phyloP scores from a whole-genome alignment of 2,113 vertebrate genomes.

The Astatotilapia flaviijosephi region DNA sequence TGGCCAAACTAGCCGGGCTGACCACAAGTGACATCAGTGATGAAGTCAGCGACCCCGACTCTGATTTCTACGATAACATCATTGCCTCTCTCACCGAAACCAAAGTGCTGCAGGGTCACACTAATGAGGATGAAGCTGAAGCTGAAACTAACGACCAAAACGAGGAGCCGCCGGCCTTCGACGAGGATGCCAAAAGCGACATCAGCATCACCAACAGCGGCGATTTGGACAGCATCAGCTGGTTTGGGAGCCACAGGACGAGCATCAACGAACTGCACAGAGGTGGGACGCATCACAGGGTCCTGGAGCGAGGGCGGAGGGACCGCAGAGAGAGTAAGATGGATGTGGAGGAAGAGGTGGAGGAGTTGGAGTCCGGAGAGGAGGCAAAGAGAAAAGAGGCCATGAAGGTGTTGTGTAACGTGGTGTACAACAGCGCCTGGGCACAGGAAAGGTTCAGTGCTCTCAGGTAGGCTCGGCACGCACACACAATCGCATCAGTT shows the following conservation, averaged over 20 bases:
- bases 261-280: constrained; percentile 38
- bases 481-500: not conserved
- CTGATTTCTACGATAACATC: constrained; percentile 52
- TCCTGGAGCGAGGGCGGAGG: constrained; percentile 55
- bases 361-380: constrained; percentile 16
- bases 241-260: constrained; percentile 26
- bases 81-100: constrained; percentile 37
- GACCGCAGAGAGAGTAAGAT: constrained; percentile 64
- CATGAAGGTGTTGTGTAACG: constrained; percentile 69
- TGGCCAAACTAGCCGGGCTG: constrained; percentile 58
- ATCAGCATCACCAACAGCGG: constrained; percentile 8
- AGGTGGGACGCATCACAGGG: constrained; percentile 36
- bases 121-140: not conserved
- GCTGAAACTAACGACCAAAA: not conserved
- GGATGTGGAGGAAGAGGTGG: constrained; percentile 36
- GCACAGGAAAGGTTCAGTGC: constrained; percentile 67
- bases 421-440: constrained; percentile 71
- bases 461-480: constrained; percentile 41
- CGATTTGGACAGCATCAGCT: constrained; percentile 35
- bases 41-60: constrained; percentile 20
- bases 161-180: not conserved
- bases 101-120: not conserved
- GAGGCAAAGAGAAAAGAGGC: constrained; percentile 61
- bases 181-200: constrained; percentile 34
- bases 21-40: constrained; percentile 5